Percentiles rank a stretch among this genome's conserved stretches.
Evolutionary conservation across 2,113 vertebrate genomes (phyloP).

Genomic region (Paedocypris sp.): DNA sequence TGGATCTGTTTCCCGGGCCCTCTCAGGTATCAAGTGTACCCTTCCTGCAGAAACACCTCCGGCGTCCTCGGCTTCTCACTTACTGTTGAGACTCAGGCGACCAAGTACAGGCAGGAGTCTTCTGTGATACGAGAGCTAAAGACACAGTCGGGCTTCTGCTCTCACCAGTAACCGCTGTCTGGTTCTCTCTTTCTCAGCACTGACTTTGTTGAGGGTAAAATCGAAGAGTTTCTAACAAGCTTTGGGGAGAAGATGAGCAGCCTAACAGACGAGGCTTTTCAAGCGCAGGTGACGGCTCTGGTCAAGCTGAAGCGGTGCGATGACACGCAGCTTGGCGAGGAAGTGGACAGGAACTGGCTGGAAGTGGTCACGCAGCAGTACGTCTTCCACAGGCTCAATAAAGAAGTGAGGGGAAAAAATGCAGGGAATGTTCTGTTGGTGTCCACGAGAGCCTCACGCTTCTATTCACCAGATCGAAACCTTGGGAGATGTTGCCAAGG

Average conservation of each 20-base stretch:
- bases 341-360: constrained; percentile 92
- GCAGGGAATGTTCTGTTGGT: no score
- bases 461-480: constrained; percentile 69
- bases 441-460: not conserved
- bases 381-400: constrained; percentile 76
- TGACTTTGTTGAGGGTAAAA: constrained; percentile 82
- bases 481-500: constrained; percentile 73
- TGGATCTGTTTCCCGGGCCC: not conserved
- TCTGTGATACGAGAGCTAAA: not conserved
- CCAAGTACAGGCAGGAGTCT: constrained; percentile 80
- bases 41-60: constrained; percentile 88
- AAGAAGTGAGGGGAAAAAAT: constrained; percentile 82
- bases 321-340: constrained; percentile 89
- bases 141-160: not conserved
- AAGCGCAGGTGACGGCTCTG: constrained; percentile 81
- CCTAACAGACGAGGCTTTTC: constrained; percentile 80
- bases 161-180: not conserved
- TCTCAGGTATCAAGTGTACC: constrained; percentile 87
- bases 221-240: constrained; percentile 81
- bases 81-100: constrained; percentile 91
- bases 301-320: constrained; percentile 93
- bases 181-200: constrained; percentile 61
- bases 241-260: constrained; percentile 74
- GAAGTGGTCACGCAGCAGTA: constrained; percentile 92
- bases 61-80: constrained; percentile 90